Conservation (phyloP, 2,113 vertebrate genomes). For the Penelope pileata region DNA sequence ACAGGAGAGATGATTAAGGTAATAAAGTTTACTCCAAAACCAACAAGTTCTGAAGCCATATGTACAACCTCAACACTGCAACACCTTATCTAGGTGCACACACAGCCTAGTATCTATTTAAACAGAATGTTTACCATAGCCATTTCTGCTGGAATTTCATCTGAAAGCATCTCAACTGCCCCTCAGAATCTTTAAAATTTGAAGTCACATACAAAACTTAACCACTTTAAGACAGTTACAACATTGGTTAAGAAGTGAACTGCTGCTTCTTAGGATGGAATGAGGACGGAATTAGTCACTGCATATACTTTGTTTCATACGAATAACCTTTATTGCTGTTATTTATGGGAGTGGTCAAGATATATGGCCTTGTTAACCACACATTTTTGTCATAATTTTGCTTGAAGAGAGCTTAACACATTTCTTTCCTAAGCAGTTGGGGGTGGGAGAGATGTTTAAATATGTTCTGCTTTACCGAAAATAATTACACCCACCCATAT, state of each 20-base stretch:
- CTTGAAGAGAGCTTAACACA: neutral
- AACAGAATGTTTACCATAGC: neutral
- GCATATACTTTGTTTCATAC: neutral
- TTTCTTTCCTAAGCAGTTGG: neutral
- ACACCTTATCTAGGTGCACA: neutral
- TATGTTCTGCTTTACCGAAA: neutral
- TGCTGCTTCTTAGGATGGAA: neutral
- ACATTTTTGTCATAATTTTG: neutral
- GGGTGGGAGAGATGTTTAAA: neutral
- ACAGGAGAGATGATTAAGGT: neutral
- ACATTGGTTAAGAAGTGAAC: neutral
- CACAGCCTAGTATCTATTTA: neutral
- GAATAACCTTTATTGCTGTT: neutral
- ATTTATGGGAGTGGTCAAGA: neutral
- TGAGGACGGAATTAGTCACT: neutral
- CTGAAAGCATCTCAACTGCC: neutral
- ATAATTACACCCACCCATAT: neutral
- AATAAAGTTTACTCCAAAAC: neutral
- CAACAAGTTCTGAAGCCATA: neutral
- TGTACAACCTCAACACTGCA: fast-evolving
- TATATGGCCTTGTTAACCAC: neutral
- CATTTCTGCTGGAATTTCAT: neutral
- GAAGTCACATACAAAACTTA: neutral
- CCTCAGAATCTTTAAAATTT: neutral
- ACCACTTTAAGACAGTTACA: neutral